Evolutionary conservation across 2,113 vertebrate genomes (phyloP), one percentile per base, ranked within the genome.

Genomic region (Ptilonorhynchus violaceus): DNA sequence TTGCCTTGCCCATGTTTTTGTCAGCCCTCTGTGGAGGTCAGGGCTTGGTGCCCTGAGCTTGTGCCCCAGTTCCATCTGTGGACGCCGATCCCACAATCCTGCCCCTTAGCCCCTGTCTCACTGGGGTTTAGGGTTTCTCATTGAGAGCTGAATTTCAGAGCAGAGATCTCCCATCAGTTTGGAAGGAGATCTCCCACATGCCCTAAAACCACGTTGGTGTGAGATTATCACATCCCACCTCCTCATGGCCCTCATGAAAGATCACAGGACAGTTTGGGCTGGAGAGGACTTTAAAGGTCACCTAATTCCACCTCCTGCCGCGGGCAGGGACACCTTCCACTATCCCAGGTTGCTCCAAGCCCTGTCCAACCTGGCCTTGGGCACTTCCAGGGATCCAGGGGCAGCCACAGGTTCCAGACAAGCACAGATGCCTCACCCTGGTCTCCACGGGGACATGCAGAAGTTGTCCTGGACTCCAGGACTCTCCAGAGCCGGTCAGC

Each of bases 51-150:
- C 52, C n/a, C n/a, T 35, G 47, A 66, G 7, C 14, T 80, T 1
- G 0, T 56, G 22, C 5, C 20, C 31, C 1, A 2, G 1, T 18
- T 53, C 28, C n/a, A n/a, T n/a, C 39, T 68, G 35, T 24, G 17
- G 20, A 25, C 9, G 27, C 23, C 56, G 39, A 5, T 68, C 49
- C 49, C 72, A 55, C 20, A 6, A 0, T 42, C 62, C 60, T 67
- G 52, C 62, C 52, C 31, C n/a, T 56, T n/a, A 37, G 35, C 28
- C 41, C 23, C 35, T 47, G 6, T 35, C 41, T 15, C 13, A 5
- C 6, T 74, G 74, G 46, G 16, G 35, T 66, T 69, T 15, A 33
- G n/a, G 27, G 15, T 56, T 47, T 33, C 18, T 49, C 53, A 50
- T 7, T 63, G 64, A 28, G 13, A 68, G 41, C 27, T 47, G 68